A percentile compares a stretch with the other conserved stretches of the same genome.
phyloP scores from a whole-genome alignment of 2,113 vertebrate species.

The Grammomys surdaster region DNA sequence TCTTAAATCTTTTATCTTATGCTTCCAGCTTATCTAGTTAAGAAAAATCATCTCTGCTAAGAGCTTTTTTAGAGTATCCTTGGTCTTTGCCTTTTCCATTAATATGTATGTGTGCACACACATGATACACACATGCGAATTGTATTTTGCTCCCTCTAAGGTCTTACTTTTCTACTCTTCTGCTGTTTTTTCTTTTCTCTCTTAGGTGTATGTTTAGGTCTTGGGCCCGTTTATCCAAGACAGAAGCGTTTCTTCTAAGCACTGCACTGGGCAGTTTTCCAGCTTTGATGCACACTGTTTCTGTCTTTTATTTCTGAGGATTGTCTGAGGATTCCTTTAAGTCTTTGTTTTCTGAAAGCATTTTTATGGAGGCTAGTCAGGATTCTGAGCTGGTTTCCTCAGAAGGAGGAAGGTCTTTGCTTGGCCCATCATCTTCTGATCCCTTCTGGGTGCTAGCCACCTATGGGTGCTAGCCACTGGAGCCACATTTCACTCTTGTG shows the following conservation, averaged over 20 bases:
- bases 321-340: neutral
- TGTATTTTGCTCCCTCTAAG: neutral
- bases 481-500: neutral
- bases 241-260: neutral
- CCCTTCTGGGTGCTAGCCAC: neutral
- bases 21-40: neutral
- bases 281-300: neutral
- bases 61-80: neutral
- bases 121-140: no score
- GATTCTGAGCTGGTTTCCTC: neutral
- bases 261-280: neutral
- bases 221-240: neutral
- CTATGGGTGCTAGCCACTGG: no score
- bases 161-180: slow-evolving; percentile 23
- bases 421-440: neutral
- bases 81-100: neutral
- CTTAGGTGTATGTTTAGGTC: neutral
- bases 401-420: neutral
- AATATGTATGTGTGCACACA: neutral
- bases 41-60: neutral
- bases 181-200: neutral
- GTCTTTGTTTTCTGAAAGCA: neutral
- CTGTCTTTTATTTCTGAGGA: neutral
- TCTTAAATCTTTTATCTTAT: neutral
- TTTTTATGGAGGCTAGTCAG: neutral